Conservation (phyloP, 2,113 vertebrate species). For the Semnornis frantzii region DNA sequence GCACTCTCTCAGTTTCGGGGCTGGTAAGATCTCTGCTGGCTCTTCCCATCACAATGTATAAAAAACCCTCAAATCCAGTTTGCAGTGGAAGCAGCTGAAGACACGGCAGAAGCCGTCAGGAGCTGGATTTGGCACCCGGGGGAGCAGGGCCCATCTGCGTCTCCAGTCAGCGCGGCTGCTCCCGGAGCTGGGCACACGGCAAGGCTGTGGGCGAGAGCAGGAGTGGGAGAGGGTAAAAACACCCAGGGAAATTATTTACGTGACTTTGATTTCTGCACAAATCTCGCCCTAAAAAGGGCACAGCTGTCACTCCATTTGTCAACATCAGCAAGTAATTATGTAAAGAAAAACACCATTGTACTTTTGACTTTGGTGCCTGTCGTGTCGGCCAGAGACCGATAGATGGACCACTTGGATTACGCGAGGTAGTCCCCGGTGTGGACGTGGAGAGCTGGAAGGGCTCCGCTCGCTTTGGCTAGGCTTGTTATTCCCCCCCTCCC, state of each 20-base stretch:
- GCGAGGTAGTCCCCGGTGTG: fast-evolving
- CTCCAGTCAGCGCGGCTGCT: background rate
- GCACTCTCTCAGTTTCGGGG: background rate
- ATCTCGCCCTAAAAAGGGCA: constrained; percentile 25
- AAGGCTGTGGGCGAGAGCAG: background rate
- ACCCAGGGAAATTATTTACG: background rate
- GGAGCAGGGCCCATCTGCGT: background rate
- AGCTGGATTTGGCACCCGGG: fast-evolving
- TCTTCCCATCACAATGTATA: background rate
- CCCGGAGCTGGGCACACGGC: background rate
- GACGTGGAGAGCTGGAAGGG: background rate
- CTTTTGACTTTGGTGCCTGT: constrained; percentile 17
- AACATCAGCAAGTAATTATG: constrained; percentile 38
- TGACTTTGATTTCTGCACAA: constrained; percentile 18
- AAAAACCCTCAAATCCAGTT: background rate
- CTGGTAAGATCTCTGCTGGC: background rate
- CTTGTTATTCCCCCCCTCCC: background rate
- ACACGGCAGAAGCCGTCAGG: fast-evolving
- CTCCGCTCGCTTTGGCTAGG: background rate
- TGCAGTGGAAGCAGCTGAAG: background rate
- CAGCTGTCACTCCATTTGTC: constrained; percentile 49
- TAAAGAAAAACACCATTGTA: constrained; percentile 18
- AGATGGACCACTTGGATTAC: constrained; percentile 49
- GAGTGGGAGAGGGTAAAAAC: background rate
- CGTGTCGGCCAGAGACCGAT: background rate